phyloP scores from a whole-genome alignment of 2,113 vertebrate species.

The Vombatus ursinus region DNA sequence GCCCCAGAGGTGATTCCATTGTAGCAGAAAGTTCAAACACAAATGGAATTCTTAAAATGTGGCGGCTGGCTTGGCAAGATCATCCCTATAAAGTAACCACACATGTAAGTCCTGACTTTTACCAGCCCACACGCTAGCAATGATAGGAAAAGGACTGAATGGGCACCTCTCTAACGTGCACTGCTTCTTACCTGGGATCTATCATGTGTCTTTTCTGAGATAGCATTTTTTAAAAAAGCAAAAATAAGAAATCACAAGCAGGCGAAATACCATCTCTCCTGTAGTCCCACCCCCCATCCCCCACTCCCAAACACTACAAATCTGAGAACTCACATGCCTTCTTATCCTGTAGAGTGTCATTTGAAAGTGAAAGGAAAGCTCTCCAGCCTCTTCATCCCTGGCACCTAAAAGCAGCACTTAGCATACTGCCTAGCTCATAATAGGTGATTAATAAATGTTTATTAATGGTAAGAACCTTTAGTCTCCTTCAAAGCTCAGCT shows the following conservation, averaged over 20 bases:
- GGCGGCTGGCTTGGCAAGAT: neutral
- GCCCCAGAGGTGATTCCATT: neutral
- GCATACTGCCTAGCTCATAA: neutral
- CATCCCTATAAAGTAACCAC: neutral
- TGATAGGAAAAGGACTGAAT: neutral
- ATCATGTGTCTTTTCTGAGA: neutral
- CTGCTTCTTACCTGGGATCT: neutral
- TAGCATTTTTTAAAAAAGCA: neutral
- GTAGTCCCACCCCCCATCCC: neutral
- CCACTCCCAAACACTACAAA: neutral
- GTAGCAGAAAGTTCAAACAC: neutral
- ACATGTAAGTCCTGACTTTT: neutral
- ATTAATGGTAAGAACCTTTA: neutral
- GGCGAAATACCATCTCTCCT: neutral
- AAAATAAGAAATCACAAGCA: neutral
- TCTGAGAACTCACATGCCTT: neutral
- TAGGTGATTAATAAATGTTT: neutral
- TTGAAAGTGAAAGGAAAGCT: neutral
- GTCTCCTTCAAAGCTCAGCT: neutral
- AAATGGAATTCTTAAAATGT: neutral
- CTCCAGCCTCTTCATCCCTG: neutral
- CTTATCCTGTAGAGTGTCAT: neutral
- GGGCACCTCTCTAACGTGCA: neutral
- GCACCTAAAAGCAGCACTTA: neutral
- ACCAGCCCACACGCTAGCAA: neutral